Percentiles rank a stretch among this genome's conserved stretches.
These are phyloP conservation scores for Alosa alosa DNA, from an alignment of 2,113 vertebrate genomes.

Conservation along the genomic window DNA sequence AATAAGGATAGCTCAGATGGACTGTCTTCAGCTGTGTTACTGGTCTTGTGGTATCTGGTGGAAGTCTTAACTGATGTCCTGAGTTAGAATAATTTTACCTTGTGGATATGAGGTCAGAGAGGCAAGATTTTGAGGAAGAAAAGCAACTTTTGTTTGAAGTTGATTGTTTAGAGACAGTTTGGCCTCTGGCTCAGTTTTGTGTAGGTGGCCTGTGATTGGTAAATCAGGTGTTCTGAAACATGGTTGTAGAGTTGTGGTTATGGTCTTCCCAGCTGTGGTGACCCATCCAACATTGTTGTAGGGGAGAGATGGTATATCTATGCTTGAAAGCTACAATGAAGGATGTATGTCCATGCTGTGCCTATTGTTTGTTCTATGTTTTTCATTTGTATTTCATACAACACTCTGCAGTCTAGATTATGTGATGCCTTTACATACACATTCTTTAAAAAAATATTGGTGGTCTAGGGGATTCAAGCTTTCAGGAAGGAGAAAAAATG, in stretches of 20 bases:
- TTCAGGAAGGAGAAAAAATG: background rate
- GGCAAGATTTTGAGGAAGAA: background rate
- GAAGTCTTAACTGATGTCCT: background rate
- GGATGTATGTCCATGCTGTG: conserved; percentile 6
- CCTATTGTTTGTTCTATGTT: background rate
- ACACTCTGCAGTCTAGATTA: background rate
- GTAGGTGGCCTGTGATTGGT: conserved; percentile 1
- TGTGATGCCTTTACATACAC: conserved; percentile 2
- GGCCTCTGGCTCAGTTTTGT: background rate
- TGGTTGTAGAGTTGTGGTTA: background rate
- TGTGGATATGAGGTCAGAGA: background rate
- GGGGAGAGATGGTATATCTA: background rate
- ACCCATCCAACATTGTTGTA: background rate
- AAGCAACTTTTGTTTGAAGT: background rate
- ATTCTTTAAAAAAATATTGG: background rate
- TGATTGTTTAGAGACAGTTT: background rate
- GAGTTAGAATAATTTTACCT: background rate
- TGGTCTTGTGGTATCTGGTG: background rate
- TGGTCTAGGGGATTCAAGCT: background rate
- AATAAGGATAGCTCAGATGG: background rate
- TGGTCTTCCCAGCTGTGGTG: background rate
- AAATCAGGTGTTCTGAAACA: background rate
- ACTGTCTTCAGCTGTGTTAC: background rate
- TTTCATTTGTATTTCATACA: background rate
- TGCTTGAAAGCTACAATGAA: background rate